These are phyloP conservation scores for Odontomyia ornata DNA, from an alignment of 2,888 invertebrate species.

Conservation along the genomic window DNA sequence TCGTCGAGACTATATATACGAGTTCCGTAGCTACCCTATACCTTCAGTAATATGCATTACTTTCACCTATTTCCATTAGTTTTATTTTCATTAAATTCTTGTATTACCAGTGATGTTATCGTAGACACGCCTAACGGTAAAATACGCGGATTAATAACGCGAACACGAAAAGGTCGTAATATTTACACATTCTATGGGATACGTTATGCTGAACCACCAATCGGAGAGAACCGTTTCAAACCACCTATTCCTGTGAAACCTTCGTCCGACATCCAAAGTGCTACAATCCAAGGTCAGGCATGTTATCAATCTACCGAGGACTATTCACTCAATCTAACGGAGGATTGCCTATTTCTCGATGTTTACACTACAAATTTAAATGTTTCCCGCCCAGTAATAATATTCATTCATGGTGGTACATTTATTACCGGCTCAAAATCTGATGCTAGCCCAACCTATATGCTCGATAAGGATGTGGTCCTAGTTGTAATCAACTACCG, in stretches of 20 bases:
- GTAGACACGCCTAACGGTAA: constrained; percentile 53
- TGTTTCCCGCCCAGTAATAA: constrained; percentile 25
- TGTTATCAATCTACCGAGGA: constrained; percentile 52
- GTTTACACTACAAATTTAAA: constrained; percentile 64
- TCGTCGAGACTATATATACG: no score
- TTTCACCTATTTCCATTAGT: no score
- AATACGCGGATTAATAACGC: constrained; percentile 61
- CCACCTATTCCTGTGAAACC: constrained; percentile 56
- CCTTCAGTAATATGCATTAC: no score
- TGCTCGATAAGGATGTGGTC: constrained; percentile 58
- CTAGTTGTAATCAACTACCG: constrained; percentile 60
- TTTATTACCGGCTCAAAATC: constrained; percentile 2
- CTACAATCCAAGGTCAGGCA: constrained; percentile 58
- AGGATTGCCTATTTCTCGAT: constrained; percentile 70
- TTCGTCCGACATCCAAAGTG: constrained; percentile 59
- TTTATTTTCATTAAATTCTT: no score
- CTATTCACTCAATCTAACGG: constrained; percentile 60
- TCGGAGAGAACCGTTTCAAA: constrained; percentile 61
- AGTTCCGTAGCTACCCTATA: no score
- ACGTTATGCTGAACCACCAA: constrained; percentile 62
- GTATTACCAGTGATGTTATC: neutral
- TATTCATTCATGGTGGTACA: constrained; percentile 38
- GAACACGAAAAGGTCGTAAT: constrained; percentile 56
- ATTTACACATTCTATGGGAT: constrained; percentile 63
- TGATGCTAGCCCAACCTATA: constrained; percentile 55